A percentile compares a stretch with the other conserved stretches of the same genome.
These are phyloP conservation scores for Acanthiza pusilla DNA, from an alignment of 2,797 vertebrate species.

Conservation along the genomic window DNA sequence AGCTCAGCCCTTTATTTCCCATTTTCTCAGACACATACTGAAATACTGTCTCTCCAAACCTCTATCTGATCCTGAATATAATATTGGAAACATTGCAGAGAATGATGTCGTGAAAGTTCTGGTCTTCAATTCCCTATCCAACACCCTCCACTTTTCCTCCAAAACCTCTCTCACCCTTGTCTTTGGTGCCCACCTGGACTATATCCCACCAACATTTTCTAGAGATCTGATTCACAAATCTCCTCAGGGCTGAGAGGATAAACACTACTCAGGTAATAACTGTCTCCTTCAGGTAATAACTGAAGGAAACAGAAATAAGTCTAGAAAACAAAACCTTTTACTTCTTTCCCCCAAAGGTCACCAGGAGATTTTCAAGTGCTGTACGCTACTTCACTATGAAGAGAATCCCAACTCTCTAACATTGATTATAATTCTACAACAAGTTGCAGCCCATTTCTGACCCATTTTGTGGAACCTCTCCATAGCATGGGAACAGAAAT, in stretches of 20 bases:
- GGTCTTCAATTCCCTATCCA: not conserved
- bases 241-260: not conserved
- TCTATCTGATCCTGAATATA: not conserved
- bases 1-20: not conserved
- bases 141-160: not conserved
- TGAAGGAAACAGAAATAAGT: not conserved
- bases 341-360: not conserved
- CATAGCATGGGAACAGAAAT: not conserved
- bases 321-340: not conserved
- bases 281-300: not conserved
- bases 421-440: not conserved
- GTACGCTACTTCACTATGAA: not conserved
- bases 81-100: not conserved
- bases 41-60: not conserved
- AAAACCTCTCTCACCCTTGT: not conserved
- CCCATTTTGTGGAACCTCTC: not conserved
- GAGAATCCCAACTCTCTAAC: not conserved
- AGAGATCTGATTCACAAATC: not conserved
- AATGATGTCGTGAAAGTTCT: not conserved
- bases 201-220: not conserved
- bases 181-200: not conserved
- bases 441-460: not conserved
- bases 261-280: not conserved
- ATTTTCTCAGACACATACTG: not conserved
- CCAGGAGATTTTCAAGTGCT: not conserved